Conservation (phyloP, 37 sponge, comb jelly and placozoan genomes). For the Cladorhizidae sp. region DNA sequence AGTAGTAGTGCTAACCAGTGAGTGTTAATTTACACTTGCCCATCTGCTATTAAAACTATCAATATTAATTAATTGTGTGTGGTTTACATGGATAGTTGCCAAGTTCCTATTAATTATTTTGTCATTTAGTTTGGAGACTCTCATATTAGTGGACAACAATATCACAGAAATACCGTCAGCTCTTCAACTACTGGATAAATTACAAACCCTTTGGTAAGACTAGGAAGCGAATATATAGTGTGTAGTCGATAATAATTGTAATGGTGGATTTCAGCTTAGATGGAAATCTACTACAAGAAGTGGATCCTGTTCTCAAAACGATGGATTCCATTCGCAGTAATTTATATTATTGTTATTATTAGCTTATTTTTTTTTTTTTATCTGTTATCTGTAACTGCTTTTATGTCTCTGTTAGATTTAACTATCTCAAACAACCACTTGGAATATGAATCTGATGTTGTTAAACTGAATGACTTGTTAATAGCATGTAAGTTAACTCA, state of each 20-base stretch:
- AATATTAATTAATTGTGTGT: too few relatives aligned
- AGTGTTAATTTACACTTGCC: too few relatives aligned
- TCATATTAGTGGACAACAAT: slow-evolving; percentile 47
- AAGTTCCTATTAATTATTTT: too few relatives aligned
- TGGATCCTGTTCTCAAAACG: neutral
- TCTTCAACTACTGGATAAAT: slow-evolving; percentile 9
- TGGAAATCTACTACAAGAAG: slow-evolving; percentile 19
- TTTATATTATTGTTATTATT: too few relatives aligned
- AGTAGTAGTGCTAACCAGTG: too few relatives aligned
- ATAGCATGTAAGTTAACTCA: slow-evolving; percentile 26
- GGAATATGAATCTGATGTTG: slow-evolving; percentile 32
- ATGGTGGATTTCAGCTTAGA: neutral
- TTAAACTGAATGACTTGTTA: slow-evolving; percentile 31
- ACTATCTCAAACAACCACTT: slow-evolving; percentile 42
- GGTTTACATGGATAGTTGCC: too few relatives aligned
- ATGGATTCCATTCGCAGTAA: slow-evolving; percentile 11
- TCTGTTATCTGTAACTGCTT: too few relatives aligned
- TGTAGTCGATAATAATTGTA: neutral
- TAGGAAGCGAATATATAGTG: neutral
- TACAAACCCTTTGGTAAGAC: slow-evolving; percentile 40
- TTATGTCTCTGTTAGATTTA: too few relatives aligned
- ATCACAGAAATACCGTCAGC: slow-evolving; percentile 28
- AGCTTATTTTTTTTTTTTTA: too few relatives aligned
- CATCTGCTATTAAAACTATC: too few relatives aligned
- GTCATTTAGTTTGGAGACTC: slow-evolving; percentile 19